phyloP scores from a whole-genome alignment of 2,888 invertebrate genomes.

The Himalopsyche japonica region DNA sequence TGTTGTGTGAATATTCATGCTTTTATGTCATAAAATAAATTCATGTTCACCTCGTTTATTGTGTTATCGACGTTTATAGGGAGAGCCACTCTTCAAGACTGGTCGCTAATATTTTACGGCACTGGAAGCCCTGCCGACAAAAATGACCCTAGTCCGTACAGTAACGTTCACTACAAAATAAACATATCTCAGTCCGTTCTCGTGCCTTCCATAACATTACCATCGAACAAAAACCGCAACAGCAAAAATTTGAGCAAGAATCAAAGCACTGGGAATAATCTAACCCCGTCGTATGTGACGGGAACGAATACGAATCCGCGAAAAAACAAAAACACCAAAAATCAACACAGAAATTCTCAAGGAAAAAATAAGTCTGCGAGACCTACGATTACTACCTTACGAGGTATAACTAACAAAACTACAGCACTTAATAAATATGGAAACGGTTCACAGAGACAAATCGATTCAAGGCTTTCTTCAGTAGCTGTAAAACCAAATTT shows the following conservation, averaged over 20 bases:
- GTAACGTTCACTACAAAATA: slow-evolving; percentile 36
- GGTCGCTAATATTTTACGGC: slow-evolving; percentile 92
- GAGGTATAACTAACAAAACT: slow-evolving; percentile 52
- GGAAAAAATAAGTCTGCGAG: slow-evolving; percentile 58
- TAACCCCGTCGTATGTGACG: slow-evolving; percentile 49
- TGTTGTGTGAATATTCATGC: too few relatives aligned
- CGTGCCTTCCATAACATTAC: slow-evolving; percentile 43
- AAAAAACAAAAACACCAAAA: slow-evolving; percentile 63
- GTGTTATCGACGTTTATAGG: slow-evolving; percentile 58
- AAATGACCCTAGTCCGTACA: slow-evolving; percentile 62
- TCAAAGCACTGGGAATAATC: slow-evolving; percentile 40
- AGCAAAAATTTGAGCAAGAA: slow-evolving; percentile 23
- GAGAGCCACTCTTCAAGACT: slow-evolving; percentile 87
- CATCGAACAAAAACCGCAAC: slow-evolving; percentile 32
- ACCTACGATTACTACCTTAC: slow-evolving; percentile 60
- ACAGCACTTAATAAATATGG: slow-evolving; percentile 30
- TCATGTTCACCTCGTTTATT: background rate
- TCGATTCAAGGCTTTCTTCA: slow-evolving; percentile 11
- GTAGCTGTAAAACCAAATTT: background rate
- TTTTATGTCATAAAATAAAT: too few relatives aligned
- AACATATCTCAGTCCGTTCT: slow-evolving; percentile 43
- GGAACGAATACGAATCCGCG: slow-evolving; percentile 55
- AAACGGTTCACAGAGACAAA: slow-evolving; percentile 37
- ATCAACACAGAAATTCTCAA: slow-evolving; percentile 56
- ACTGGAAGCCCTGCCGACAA: slow-evolving; percentile 70